Base-by-base conservation (phyloP, 1,140 invertebrate genomes). In the Cyclargus thomasi region DNA sequence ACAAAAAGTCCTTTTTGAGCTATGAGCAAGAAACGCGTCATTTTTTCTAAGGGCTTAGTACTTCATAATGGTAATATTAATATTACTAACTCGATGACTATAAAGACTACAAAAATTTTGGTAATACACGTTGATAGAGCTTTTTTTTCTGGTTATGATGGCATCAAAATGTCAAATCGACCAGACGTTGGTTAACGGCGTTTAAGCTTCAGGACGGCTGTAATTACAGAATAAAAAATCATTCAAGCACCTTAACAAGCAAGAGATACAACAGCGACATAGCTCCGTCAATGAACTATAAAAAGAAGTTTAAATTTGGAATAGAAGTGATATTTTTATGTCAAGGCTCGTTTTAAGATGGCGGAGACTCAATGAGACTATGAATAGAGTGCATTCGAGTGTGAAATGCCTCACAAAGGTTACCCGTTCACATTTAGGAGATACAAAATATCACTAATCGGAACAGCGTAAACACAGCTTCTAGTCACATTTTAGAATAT, bases 251-350 rank as follows among this genome's bases (percentile, higher is more conserved):
- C 6, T 55, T 7, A 18, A 20, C n/a, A 55, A 18, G 18, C n/a
- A 55, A n/a, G n/a, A n/a, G n/a, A n/a, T n/a, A n/a, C n/a, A n/a
- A n/a, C n/a, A n/a, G n/a, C n/a, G n/a, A 21, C 10, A 59, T 47
- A 16, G 39, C 4, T 10, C 55, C 18, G 1, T 59, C 18, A 59
- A 59, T 59, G 17, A 59, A 59, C n/a, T 20, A 59, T 11, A 59
- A 20, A 18, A 21, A 20, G 18, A 59, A 18, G 55, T 59, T 59
- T 21, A 18, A 20, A 39, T 57, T 57, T 5, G 20, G 20, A 59
- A 59, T 59, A 59, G 55, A 59, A 59, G 18, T 20, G 55, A 59
- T 59, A 21, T 59, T 20, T 59, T 59, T 59, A 59, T 59, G 55
- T 59, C 55, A 59, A 59, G 55, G 53, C 53, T 55, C 18, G 55